A percentile compares a stretch with the other conserved stretches of the same genome.
These are phyloP conservation scores for Lepidurus arcticus DNA, from an alignment of 1,140 invertebrate genomes.

Conservation along the genomic window DNA sequence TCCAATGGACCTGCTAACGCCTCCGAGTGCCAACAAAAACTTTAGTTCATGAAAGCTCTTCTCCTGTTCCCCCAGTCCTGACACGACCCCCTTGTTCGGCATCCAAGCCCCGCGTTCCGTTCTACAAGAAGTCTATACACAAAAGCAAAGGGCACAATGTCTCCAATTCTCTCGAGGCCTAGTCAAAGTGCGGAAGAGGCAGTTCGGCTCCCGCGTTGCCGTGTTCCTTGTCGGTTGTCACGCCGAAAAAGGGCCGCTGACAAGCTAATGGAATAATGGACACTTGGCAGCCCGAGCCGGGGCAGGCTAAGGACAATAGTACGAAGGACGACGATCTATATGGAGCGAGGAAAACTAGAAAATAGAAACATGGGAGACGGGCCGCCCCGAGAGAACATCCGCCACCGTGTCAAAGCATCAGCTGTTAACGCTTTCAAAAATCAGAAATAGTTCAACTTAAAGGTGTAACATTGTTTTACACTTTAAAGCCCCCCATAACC, in stretches of 20 bases:
- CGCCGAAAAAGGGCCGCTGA: conserved; percentile 20
- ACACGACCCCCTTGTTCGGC: neutral
- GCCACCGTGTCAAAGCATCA: conserved; percentile 17
- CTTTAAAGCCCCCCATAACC: neutral
- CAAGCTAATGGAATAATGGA: conserved; percentile 22
- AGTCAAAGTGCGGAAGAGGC: conserved; percentile 21
- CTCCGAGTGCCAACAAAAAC: neutral
- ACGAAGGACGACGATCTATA: neutral
- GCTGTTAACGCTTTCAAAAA: conserved; percentile 10
- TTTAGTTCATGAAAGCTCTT: conserved; percentile 1
- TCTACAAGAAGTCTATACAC: neutral
- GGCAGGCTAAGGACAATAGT: conserved; percentile 10
- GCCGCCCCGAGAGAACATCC: conserved; percentile 10
- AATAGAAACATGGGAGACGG: neutral
- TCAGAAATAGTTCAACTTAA: neutral
- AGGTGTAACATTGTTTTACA: conserved; percentile 8
- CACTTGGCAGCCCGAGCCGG: conserved; percentile 10
- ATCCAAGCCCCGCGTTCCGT: neutral
- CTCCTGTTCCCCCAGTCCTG: neutral
- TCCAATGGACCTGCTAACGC: neutral
- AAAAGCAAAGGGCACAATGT: neutral
- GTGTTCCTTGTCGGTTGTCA: conserved; percentile 17
- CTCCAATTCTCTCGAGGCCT: conserved; percentile 17
- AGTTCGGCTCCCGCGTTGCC: conserved; percentile 3
- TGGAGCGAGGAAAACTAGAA: neutral